phyloP scores from a whole-genome alignment of 2,888 invertebrate genomes.

The Geotrupes spiniger region DNA sequence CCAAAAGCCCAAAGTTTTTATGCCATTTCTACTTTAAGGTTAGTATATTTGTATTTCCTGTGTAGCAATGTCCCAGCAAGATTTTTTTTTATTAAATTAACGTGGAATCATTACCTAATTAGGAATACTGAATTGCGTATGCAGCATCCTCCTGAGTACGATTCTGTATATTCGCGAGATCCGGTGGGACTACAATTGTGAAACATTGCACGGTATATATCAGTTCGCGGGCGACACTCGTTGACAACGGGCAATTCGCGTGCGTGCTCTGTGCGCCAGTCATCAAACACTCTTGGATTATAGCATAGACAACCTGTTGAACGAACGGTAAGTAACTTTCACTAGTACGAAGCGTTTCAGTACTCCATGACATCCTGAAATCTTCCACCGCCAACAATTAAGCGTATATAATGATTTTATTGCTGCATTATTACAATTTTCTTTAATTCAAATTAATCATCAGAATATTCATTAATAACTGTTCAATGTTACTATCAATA shows the following conservation, averaged over 20 bases:
- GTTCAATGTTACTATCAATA: too few relatives aligned
- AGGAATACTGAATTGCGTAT: background rate
- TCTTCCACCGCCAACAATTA: too few relatives aligned
- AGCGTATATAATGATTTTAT: too few relatives aligned
- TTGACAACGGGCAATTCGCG: slow-evolving; percentile 24
- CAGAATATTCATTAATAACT: too few relatives aligned
- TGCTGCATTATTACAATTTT: too few relatives aligned
- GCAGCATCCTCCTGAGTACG: slow-evolving; percentile 29
- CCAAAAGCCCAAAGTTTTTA: too few relatives aligned
- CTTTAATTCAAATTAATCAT: too few relatives aligned
- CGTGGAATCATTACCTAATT: slow-evolving; percentile 5
- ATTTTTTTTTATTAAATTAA: slow-evolving; percentile 11
- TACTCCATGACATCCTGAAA: too few relatives aligned
- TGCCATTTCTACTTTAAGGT: too few relatives aligned
- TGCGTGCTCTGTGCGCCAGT: slow-evolving; percentile 20
- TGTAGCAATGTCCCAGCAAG: too few relatives aligned
- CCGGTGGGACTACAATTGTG: slow-evolving; percentile 32
- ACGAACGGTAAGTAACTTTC: slow-evolving; percentile 20
- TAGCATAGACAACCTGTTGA: slow-evolving; percentile 26
- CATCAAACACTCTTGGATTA: slow-evolving; percentile 12
- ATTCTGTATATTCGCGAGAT: slow-evolving; percentile 31
- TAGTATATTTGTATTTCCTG: too few relatives aligned
- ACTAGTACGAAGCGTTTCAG: background rate
- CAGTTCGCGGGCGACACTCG: slow-evolving; percentile 32
- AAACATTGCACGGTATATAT: slow-evolving; percentile 27